phyloP scores from a whole-genome alignment of 64 coral and sea anemone species.

The Anthopleura sola region DNA sequence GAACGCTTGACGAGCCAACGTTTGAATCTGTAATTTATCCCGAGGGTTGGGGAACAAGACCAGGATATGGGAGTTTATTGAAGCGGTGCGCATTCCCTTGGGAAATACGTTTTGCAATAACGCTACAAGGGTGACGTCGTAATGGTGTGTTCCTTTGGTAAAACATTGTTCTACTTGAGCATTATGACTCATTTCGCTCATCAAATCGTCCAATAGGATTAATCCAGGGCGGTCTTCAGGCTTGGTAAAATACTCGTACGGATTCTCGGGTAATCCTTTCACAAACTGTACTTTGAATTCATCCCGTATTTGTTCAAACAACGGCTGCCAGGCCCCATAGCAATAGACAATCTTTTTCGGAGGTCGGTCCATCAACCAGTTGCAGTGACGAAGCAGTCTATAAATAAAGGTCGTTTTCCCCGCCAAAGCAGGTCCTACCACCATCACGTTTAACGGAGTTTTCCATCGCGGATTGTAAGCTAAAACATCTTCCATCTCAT shows the following conservation, averaged over 20 bases:
- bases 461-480: background rate
- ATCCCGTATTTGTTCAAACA: background rate
- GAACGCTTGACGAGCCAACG: background rate
- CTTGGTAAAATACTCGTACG: slow-evolving; percentile 8
- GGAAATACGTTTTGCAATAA: slow-evolving; percentile 38
- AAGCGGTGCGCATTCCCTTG: slow-evolving; percentile 22
- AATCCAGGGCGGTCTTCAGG: background rate
- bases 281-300: background rate
- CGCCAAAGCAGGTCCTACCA: background rate
- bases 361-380: background rate
- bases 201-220: slow-evolving; percentile 39
- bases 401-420: background rate
- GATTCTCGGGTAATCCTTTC: slow-evolving; percentile 8
- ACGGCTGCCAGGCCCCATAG: background rate
- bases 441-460: background rate
- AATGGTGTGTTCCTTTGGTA: slow-evolving; percentile 38
- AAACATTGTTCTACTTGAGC: slow-evolving; percentile 14
- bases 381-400: background rate
- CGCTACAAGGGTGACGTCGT: slow-evolving; percentile 20
- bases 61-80: slow-evolving; percentile 29
- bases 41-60: background rate
- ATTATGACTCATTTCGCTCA: slow-evolving; percentile 23
- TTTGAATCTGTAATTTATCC: background rate
- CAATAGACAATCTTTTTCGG: background rate
- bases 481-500: background rate